Evolutionary conservation across 2,113 vertebrate species (phyloP).

Genomic region (Lathamus discolor): DNA sequence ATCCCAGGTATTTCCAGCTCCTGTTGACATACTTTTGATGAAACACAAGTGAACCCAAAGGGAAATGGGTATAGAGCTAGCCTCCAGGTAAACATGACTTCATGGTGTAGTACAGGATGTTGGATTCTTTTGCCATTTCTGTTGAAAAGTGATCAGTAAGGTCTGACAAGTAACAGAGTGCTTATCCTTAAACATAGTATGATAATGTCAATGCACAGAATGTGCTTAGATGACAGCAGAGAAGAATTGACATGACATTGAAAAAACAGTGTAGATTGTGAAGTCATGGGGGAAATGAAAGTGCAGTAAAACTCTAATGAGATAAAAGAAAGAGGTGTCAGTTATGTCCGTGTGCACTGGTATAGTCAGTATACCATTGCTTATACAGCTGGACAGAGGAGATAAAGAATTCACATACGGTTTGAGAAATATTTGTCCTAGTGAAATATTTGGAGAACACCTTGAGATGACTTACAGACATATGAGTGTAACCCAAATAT

Average conservation of each 20-base stretch:
- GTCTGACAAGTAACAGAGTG: neutral
- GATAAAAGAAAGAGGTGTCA: neutral
- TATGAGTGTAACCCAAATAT: neutral
- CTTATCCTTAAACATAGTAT: neutral
- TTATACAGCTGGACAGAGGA: neutral
- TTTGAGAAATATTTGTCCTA: neutral
- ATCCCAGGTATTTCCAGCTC: neutral
- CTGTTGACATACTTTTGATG: neutral
- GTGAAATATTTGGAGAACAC: neutral
- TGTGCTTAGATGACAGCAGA: neutral
- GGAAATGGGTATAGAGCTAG: neutral
- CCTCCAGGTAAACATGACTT: neutral
- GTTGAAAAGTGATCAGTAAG: rapidly evolving
- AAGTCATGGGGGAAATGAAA: neutral
- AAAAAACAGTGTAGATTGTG: neutral
- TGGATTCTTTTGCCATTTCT: neutral
- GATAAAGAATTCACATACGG: neutral
- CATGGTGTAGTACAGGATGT: too few species aligned
- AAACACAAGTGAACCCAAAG: neutral
- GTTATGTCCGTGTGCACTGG: neutral
- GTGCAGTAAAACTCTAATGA: neutral
- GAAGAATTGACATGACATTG: neutral
- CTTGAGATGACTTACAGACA: neutral
- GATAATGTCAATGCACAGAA: neutral
- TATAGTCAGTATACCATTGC: neutral